A percentile compares a stretch with the other conserved stretches of the same genome.
phyloP scores from a whole-genome alignment of 2,113 vertebrate species.

The Polypterus bichir region DNA sequence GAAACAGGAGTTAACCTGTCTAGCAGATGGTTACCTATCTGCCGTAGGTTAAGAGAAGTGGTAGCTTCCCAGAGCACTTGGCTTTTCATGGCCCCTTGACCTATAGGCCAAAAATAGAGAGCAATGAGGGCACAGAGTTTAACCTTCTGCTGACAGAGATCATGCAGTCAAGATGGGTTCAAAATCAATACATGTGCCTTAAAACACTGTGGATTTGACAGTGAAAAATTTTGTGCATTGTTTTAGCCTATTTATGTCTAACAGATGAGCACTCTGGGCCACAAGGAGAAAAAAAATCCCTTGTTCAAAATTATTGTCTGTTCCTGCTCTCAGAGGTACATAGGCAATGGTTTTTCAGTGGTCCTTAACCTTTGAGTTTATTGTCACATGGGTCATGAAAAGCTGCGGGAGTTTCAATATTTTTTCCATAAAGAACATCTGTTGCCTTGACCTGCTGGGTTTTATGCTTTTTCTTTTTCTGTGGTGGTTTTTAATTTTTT shows the following conservation, averaged over 20 bases:
- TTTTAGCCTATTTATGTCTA: background rate
- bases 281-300: too few relatives aligned
- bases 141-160: slow-evolving; percentile 34
- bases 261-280: background rate
- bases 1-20: slow-evolving; percentile 44
- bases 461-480: background rate
- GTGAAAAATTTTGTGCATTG: slow-evolving; percentile 10
- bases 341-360: background rate
- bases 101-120: slow-evolving; percentile 33
- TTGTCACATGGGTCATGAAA: background rate
- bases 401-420: background rate
- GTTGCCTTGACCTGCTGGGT: background rate
- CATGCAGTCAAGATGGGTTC: slow-evolving; percentile 15
- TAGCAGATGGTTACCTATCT: slow-evolving; percentile 47
- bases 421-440: background rate
- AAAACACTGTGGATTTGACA: slow-evolving; percentile 19
- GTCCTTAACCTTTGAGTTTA: background rate
- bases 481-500: background rate
- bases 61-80: slow-evolving; percentile 46
- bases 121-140: slow-evolving; percentile 31
- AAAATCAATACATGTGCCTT: slow-evolving; percentile 31
- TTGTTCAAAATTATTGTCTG: background rate
- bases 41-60: slow-evolving; percentile 33
- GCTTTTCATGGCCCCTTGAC: slow-evolving; percentile 46
- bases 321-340: background rate